Base-by-base conservation (phyloP, 2,113 vertebrate species). In the Bufo gargarizans region DNA sequence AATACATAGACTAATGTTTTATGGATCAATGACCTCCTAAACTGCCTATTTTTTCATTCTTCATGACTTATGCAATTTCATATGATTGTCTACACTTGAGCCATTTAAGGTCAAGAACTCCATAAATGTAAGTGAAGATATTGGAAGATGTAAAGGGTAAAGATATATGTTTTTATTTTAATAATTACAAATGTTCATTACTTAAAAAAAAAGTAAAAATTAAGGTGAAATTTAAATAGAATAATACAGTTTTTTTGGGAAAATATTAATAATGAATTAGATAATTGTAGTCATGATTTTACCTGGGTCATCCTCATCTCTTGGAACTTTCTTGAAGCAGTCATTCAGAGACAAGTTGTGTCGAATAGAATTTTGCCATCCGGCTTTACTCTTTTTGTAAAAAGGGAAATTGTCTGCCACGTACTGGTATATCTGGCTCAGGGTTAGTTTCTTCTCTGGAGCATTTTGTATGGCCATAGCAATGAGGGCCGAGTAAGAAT, bases 381-480 rank as follows among this genome's bases (percentile, higher is more conserved):
- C 98, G 1, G 98, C 98, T 88, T 98, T 98, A 94, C 97, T 98
- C 93, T 97, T 97, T 94, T 98, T 97, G 89, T 99, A 99, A 92
- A 99, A 99, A 3, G 98, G 98, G 91, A 99, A 99, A 86, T 97
- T 98, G 82, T 99, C 98, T 19, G 98, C 97, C 82, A 99, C 98
- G 89, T 97, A 99, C 92, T 98, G 97, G 92, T 99, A 99, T 89
- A 99, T 99, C 92, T 98, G 97, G 91, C 97, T 99, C 63, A 99
- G 94, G 17, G 98, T 99, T 86, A 99, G 96, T 91, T 96, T 97
- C 92, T 97, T 97, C 65, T 97, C 97, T 69, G 97, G 97, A 49
- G 98, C 96, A 80, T 96, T 97, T 94, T 99, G 98, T 93, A 99
- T 99, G 90, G 98, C 97, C 98, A 99, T 99, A 92, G 98, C 98